phyloP scores from a whole-genome alignment of 2,888 invertebrate genomes.

The Leistus spinibarbis region DNA sequence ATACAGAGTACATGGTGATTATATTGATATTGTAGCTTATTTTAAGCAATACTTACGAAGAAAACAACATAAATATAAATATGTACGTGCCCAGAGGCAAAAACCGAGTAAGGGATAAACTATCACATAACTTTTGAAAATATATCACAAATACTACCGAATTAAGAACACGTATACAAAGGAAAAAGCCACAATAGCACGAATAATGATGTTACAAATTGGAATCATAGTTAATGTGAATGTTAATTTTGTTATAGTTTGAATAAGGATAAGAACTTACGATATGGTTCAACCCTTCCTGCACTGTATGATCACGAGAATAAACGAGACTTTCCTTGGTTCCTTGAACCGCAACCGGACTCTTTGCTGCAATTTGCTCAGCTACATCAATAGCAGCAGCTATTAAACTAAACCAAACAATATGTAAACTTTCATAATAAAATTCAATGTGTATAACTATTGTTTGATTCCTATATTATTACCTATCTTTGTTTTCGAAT shows the following conservation, averaged over 20 bases:
- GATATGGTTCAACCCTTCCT: slow-evolving; percentile 88
- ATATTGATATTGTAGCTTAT: too few species aligned
- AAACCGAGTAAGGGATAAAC: too few species aligned
- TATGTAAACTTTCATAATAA: slow-evolving; percentile 31
- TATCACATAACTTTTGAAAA: too few species aligned
- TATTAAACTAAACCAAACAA: slow-evolving; percentile 72
- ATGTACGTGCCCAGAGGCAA: too few species aligned
- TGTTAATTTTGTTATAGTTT: slow-evolving; percentile 22
- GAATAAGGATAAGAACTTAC: slow-evolving; percentile 64
- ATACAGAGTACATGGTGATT: too few species aligned
- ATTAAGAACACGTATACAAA: too few species aligned
- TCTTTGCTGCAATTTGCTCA: slow-evolving; percentile 80
- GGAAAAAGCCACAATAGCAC: too few species aligned
- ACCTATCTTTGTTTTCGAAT: slow-evolving; percentile 73
- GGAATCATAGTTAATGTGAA: slow-evolving; percentile 15
- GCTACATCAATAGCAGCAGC: slow-evolving; percentile 76
- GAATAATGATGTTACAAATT: background rate
- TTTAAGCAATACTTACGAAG: too few species aligned
- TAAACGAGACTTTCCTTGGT: slow-evolving; percentile 85
- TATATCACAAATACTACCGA: too few species aligned
- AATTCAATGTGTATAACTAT: background rate
- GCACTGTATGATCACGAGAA: slow-evolving; percentile 84
- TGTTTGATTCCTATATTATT: slow-evolving; percentile 35
- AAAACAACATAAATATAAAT: too few species aligned
- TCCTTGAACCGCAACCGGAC: slow-evolving; percentile 93